Evolutionary conservation across 1,140 invertebrate species (phyloP).

Genomic region (Zaprionus ghesquierei): DNA sequence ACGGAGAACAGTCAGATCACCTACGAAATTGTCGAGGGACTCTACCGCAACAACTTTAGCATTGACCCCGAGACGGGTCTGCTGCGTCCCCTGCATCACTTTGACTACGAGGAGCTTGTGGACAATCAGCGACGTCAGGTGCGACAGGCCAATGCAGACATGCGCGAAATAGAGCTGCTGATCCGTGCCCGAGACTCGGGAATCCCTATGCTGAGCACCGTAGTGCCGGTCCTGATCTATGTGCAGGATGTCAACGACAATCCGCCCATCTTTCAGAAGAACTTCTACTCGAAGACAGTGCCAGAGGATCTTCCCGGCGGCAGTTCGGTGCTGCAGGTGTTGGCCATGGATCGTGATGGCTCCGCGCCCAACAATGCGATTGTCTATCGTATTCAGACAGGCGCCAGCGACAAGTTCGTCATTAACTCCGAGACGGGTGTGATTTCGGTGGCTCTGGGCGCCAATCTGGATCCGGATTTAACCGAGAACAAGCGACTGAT

Average conservation of each 20-base stretch:
- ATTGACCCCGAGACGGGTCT: constrained; percentile 89
- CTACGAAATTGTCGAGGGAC: constrained; percentile 91
- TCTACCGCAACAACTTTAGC: constrained; percentile 90
- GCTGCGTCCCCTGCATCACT: constrained; percentile 86
- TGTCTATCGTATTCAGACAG: constrained; percentile 93
- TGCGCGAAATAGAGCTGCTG: constrained; percentile 89
- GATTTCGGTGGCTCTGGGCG: constrained; percentile 92
- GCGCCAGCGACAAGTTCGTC: constrained; percentile 95
- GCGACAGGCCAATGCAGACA: constrained; percentile 83
- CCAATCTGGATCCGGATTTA: constrained; percentile 94
- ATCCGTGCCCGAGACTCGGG: constrained; percentile 92
- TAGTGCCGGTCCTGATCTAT: constrained; percentile 90
- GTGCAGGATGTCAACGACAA: constrained; percentile 95
- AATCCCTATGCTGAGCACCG: constrained; percentile 88
- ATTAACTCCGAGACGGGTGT: constrained; percentile 92
- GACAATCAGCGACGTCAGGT: constrained; percentile 43
- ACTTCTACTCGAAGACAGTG: constrained; percentile 89
- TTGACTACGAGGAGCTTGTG: constrained; percentile 91
- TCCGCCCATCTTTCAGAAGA: constrained; percentile 90
- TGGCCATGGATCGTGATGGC: constrained; percentile 92
- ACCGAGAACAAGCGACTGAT: constrained; percentile 88
- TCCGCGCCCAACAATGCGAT: constrained; percentile 93
- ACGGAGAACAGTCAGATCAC: constrained; percentile 93
- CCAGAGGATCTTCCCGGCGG: constrained; percentile 92
- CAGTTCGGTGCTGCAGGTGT: constrained; percentile 90